Evolutionary conservation across 1,140 invertebrate genomes (phyloP), one percentile per base, ranked within the genome.

Genomic region (Liolophura sinensis): DNA sequence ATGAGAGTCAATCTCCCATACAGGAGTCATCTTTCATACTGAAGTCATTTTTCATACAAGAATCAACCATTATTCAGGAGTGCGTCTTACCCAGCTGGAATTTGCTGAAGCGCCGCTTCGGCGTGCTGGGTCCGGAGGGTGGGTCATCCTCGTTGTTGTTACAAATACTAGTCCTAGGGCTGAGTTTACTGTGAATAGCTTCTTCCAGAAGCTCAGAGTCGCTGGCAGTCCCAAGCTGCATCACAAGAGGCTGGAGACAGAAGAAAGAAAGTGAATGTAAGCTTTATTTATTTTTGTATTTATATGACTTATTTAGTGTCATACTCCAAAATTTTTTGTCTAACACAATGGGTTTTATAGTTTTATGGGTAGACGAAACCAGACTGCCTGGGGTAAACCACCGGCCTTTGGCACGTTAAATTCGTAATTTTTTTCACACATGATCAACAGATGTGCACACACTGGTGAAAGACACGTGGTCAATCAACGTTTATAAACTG

Each of bases 161-260:
- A 12, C 76, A 78, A 24, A 81, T 78, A 66, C 78, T 80, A 11
- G 77, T 72, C 16, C 78, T 63, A 4, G 78, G 79, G 60, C 78
- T 77, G 40, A 76, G 70, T 48, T 74, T 74, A 16, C 69, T 65
- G 31, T 69, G 68, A 16, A 61, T 60, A 16, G 69, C 48, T 47
- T 83, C 80, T 46, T 82, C 80, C 14, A 81, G 60, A 5, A 79
- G 62, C 62, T 83, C 82, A 9, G 80, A 79, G 63, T 83, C 82
- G 73, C 82, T 83, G 12, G 77, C 78, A 12, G 79, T 73, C 64
- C 75, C 69, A 50, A 69, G 74, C 57, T 78, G 73, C 51, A 74
- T 64, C 60, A 76, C 71, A 51, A 77, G 61, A 6, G 73, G 72
- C 77, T 72, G 57, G 20, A 68, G 57, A 7, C 0, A 7, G 18